Conservation (phyloP, 1,140 invertebrate genomes). For the Neodiprion pinetum region DNA sequence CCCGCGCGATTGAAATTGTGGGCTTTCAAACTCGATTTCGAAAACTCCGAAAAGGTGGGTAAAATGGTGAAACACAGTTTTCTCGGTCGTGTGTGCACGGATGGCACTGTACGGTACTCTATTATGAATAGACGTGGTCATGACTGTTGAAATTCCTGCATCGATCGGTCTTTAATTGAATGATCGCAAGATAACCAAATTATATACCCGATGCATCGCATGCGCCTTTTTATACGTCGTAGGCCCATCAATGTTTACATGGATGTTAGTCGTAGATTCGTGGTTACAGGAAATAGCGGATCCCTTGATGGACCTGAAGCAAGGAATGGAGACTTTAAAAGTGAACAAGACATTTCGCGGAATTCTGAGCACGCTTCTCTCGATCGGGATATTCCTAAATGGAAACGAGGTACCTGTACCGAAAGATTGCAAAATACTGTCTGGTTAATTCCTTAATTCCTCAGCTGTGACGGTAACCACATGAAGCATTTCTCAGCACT, state of each 20-base stretch:
- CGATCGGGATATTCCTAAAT: slow-evolving; percentile 97
- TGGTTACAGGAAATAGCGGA: slow-evolving; percentile 92
- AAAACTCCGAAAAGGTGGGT: slow-evolving; percentile 88
- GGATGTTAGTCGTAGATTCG: slow-evolving; percentile 28
- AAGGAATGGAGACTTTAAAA: slow-evolving; percentile 90
- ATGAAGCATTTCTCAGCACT: not conserved
- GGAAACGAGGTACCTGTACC: slow-evolving; percentile 76
- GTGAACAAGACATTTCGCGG: slow-evolving; percentile 94
- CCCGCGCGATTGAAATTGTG: slow-evolving; percentile 94
- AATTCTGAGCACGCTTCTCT: slow-evolving; percentile 91
- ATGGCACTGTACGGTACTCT: too few relatives aligned
- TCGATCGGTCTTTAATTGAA: too few relatives aligned
- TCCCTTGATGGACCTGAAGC: slow-evolving; percentile 97
- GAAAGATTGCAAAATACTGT: slow-evolving; percentile 51
- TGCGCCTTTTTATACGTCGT: too few relatives aligned
- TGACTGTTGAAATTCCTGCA: too few relatives aligned
- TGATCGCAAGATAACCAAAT: too few relatives aligned
- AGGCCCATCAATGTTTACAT: too few relatives aligned
- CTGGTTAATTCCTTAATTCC: slow-evolving; percentile 52
- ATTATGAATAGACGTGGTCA: too few relatives aligned
- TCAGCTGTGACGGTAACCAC: slow-evolving; percentile 15
- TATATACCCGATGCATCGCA: too few relatives aligned
- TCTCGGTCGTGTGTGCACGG: not conserved
- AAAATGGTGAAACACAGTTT: not conserved
- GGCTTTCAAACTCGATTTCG: slow-evolving; percentile 99